Base-by-base conservation (phyloP, 2,888 invertebrate species). In the Oscheius sp. region DNA sequence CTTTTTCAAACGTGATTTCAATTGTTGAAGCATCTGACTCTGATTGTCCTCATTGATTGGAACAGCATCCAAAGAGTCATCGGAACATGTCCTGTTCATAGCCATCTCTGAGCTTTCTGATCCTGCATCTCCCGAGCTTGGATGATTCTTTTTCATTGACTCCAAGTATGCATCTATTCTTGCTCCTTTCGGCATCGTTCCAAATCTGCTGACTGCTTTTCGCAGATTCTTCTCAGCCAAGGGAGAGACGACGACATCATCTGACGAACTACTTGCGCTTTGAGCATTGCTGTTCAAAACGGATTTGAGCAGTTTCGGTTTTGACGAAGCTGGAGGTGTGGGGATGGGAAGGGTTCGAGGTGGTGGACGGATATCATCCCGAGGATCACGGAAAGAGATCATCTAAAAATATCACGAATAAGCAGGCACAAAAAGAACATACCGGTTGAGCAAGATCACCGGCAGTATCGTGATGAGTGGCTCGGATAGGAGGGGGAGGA, bases 141-240 rank as follows among this genome's bases (percentile, higher is more conserved):
- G 66, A 24, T 54, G 57, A 22, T 59, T 49, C 20, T 70, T 65
- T 44, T 81, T 73, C 84, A 97, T 89, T 4, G 95, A 95, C 87
- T 96, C 95, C 64, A 97, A 89, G 88, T 94, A 97, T 5, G 95
- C 96, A 32, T 95, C 95, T 81, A 97, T 96, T 76, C 96, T 90
- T 9, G 94, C 94, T 54, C 93, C 95, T 88, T 96, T 97, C 0
- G 97, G 97, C 84, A 97, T 89, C 9, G 97, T 97, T 20, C 97
- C 97, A 87, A 95, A 96, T 28, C 95, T 91, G 88, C 94, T 95
- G 24, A 95, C 94, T 63, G 94, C 95, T 73, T 83, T 78, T 33
- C 80, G 68, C 6, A 83, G 77, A 66, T 82, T 80, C 56, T 80
- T 80, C 65, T 83, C 81, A 17, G 82, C 82, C 41, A 82, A 51